A percentile compares a stretch with the other conserved stretches of the same genome.
Evolutionary conservation across 2,113 vertebrate genomes (phyloP).

Genomic region (Hydrolagus affinis): DNA sequence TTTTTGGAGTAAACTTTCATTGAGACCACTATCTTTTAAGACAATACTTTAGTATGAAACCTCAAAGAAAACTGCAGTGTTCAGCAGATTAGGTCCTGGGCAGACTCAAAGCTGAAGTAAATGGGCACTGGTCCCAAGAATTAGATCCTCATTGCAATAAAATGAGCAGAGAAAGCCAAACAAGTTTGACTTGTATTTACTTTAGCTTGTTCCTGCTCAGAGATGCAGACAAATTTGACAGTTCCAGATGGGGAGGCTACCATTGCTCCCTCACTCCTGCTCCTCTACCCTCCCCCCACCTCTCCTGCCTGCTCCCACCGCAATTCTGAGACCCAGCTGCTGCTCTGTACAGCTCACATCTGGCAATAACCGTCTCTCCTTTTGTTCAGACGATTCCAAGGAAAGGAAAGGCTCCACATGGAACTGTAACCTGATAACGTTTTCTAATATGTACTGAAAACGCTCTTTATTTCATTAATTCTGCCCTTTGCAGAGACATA

Average conservation of each 20-base stretch:
- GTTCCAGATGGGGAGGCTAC: not conserved
- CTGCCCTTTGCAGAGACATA: not conserved
- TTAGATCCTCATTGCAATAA: not conserved
- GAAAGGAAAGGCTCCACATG: not conserved
- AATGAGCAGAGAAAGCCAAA: not conserved
- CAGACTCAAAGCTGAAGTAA: not conserved
- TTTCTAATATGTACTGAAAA: not conserved
- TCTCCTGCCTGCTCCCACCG: not conserved
- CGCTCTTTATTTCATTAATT: not conserved
- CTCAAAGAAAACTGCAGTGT: not conserved
- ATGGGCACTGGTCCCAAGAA: not conserved
- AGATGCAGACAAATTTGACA: not conserved
- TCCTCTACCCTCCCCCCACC: too few relatives aligned
- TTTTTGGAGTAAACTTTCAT: not conserved
- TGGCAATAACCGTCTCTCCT: not conserved
- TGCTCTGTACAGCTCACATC: not conserved
- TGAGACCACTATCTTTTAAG: conserved; percentile 27
- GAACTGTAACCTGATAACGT: not conserved
- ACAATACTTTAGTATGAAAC: not conserved
- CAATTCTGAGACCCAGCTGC: not conserved
- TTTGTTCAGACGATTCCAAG: not conserved
- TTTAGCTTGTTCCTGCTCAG: not conserved
- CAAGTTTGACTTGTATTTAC: conserved; percentile 1
- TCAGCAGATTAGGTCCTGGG: not conserved
- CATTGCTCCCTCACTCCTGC: not conserved